phyloP scores from a whole-genome alignment of 2,888 invertebrate genomes.

The Operophtera brumata region DNA sequence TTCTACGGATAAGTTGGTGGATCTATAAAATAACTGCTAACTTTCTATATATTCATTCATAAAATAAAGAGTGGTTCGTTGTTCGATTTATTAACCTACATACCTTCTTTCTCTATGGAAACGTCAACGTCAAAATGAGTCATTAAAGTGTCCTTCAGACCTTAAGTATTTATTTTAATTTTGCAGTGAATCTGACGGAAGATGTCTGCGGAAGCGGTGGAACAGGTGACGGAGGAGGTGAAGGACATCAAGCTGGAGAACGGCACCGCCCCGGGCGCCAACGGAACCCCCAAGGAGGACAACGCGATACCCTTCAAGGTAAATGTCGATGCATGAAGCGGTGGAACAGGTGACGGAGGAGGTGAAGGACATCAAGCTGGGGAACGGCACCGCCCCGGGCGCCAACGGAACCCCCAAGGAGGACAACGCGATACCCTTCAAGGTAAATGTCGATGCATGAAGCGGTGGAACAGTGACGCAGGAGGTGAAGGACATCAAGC shows the following conservation, averaged over 20 bases:
- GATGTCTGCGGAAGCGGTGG: slow-evolving; percentile 65
- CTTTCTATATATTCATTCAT: too few relatives aligned
- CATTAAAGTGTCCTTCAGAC: too few relatives aligned
- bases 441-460: too few relatives aligned
- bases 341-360: slow-evolving; percentile 70
- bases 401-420: slow-evolving; percentile 71
- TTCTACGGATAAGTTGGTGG: too few relatives aligned
- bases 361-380: slow-evolving; percentile 79
- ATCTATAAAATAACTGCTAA: too few relatives aligned
- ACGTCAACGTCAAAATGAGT: too few relatives aligned
- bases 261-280: slow-evolving; percentile 66
- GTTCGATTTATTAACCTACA: too few relatives aligned
- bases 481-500: slow-evolving; percentile 78
- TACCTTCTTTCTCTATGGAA: too few relatives aligned
- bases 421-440: slow-evolving; percentile 58
- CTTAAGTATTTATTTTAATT: too few relatives aligned
- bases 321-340: too few relatives aligned
- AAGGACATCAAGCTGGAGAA: slow-evolving; percentile 81
- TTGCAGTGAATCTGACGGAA: slow-evolving; percentile 41
- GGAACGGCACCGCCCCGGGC: slow-evolving; percentile 71
- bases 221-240: slow-evolving; percentile 70
- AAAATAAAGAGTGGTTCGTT: too few relatives aligned
- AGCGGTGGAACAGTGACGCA: slow-evolving; percentile 66
- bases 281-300: slow-evolving; percentile 69
- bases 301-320: slow-evolving; percentile 56